These are phyloP conservation scores for Rhabdomys pumilio DNA, from an alignment of 2,797 vertebrate species.

Conservation along the genomic window DNA sequence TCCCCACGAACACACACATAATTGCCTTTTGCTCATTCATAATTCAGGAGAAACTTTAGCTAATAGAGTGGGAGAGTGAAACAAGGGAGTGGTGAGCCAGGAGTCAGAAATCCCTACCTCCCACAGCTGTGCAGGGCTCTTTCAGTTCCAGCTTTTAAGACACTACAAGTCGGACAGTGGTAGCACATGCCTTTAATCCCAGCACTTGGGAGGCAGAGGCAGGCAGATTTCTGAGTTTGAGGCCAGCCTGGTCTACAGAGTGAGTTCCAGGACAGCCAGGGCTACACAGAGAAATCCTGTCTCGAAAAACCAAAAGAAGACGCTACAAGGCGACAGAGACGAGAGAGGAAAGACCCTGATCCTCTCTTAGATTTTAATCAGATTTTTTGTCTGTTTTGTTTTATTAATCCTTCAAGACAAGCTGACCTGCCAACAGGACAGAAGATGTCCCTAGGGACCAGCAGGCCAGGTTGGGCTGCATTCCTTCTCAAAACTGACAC, in stretches of 20 bases:
- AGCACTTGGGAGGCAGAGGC: no score
- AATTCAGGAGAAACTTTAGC: conserved; percentile 54
- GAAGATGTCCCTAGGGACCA: neutral
- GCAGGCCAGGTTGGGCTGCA: no score
- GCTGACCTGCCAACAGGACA: neutral
- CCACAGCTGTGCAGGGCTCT: neutral
- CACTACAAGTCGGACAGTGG: neutral
- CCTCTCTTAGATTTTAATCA: neutral
- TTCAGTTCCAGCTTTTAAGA: neutral
- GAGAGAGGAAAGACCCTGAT: neutral
- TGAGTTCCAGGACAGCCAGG: no score
- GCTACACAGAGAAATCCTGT: no score
- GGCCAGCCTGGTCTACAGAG: no score
- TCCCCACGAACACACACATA: neutral
- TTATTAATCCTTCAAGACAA: neutral
- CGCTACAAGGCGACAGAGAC: neutral
- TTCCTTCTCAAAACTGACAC: conserved; percentile 2
- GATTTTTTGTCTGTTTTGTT: neutral
- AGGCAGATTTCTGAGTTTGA: no score
- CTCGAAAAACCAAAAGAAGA: neutral
- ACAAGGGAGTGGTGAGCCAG: neutral
- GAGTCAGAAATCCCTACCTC: neutral
- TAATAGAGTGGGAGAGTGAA: neutral
- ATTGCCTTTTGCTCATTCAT: conserved; percentile 56
- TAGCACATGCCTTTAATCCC: no score